phyloP scores from a whole-genome alignment of 2,797 vertebrate species.

The Lacerta bilineata region DNA sequence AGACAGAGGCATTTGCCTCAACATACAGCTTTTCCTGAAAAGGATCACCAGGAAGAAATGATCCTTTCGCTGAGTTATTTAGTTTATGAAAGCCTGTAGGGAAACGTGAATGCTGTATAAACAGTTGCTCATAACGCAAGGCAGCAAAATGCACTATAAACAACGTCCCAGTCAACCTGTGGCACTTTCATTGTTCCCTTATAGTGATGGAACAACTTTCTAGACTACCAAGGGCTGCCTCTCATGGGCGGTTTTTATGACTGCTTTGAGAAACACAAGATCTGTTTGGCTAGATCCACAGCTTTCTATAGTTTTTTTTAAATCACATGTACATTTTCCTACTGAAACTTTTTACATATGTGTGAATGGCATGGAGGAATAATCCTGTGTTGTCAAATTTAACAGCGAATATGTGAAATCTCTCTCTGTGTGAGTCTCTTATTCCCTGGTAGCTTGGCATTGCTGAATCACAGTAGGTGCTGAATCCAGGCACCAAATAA shows the following conservation, averaged over 20 bases:
- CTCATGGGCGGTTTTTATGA: not conserved
- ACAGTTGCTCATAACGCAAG: not conserved
- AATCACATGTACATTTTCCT: not conserved
- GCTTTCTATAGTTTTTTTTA: not conserved
- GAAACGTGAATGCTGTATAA: not conserved
- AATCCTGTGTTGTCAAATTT: not conserved
- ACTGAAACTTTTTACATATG: not conserved
- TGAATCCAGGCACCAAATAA: not conserved
- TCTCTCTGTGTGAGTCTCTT: not conserved
- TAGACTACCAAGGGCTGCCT: not conserved
- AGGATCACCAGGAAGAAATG: fast-evolving
- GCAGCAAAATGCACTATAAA: not conserved
- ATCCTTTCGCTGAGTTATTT: not conserved
- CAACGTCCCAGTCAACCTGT: not conserved
- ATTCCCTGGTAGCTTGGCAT: not conserved
- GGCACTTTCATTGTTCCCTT: not conserved
- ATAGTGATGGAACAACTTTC: not conserved
- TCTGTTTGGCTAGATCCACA: not conserved
- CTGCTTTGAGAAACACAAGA: not conserved
- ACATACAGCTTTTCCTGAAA: constrained; percentile 29
- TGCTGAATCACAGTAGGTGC: not conserved
- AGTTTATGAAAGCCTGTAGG: not conserved
- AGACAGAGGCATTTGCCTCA: constrained; percentile 45
- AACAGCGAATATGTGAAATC: not conserved
- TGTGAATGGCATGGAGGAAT: not conserved